These are phyloP conservation scores for Gambusia yucatana DNA, from an alignment of 2,797 vertebrate genomes.

Conservation along the genomic window DNA sequence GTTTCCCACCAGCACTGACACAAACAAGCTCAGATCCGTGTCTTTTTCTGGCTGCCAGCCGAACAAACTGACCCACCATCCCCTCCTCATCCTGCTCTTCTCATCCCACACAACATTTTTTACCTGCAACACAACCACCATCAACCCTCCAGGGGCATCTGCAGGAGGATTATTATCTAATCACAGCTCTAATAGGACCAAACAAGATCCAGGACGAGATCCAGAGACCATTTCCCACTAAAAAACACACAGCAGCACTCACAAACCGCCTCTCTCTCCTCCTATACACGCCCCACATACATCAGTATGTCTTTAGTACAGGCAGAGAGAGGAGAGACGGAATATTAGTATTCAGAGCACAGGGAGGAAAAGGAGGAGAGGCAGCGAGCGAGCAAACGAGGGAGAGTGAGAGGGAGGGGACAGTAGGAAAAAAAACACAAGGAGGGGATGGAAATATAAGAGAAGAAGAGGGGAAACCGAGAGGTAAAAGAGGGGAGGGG, in stretches of 20 bases:
- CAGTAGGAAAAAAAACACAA: conserved; percentile 59
- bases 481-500: conserved; percentile 68
- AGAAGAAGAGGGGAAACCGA: conserved; percentile 68
- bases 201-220: conserved; percentile 47
- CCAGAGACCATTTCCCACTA: conserved; percentile 36
- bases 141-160: conserved; percentile 30
- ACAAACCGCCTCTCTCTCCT: conserved; percentile 34
- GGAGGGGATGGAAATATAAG: conserved; percentile 66
- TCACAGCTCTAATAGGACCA: conserved; percentile 57
- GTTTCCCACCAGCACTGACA: conserved; percentile 25
- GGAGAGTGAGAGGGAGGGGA: conserved; percentile 63
- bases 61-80: conserved; percentile 34
- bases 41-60: conserved; percentile 45
- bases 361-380: conserved; percentile 61
- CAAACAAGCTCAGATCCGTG: conserved; percentile 24
- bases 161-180: conserved; percentile 56
- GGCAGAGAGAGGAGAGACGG: conserved; percentile 71
- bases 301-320: conserved; percentile 83
- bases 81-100: conserved; percentile 25
- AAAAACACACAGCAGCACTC: conserved; percentile 18
- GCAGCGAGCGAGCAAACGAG: conserved; percentile 43
- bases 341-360: conserved; percentile 86
- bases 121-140: conserved; percentile 18
- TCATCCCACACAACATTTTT: conserved; percentile 34
- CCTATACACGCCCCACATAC: conserved; percentile 71